Conservation (phyloP, 37 sponge, comb jelly and placozoan genomes). For the Aplysina aerophoba region DNA sequence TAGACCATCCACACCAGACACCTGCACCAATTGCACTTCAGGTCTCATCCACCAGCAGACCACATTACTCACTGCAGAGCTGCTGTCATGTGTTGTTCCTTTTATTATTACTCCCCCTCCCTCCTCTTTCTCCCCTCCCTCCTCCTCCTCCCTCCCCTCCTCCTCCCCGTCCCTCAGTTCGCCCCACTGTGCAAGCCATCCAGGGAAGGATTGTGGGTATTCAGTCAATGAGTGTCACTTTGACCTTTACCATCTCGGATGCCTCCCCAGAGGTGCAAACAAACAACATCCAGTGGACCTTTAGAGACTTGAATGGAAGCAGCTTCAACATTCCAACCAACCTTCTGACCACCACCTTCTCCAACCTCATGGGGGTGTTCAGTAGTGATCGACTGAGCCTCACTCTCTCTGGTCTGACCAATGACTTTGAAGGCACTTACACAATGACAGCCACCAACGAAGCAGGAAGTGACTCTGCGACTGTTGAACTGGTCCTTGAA, state of each 20-base stretch:
- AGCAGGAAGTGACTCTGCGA: slow-evolving; percentile 41
- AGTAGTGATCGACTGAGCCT: not conserved
- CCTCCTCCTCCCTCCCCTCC: slow-evolving; percentile 56
- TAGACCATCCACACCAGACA: too few relatives aligned
- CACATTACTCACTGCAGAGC: too few relatives aligned
- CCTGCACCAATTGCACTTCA: too few relatives aligned
- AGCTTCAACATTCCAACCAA: too few relatives aligned
- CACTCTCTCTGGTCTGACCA: slow-evolving; percentile 15
- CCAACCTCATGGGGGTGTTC: not conserved
- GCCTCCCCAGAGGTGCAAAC: slow-evolving; percentile 55
- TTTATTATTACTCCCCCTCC: too few relatives aligned
- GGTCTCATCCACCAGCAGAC: too few relatives aligned
- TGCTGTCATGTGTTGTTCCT: too few relatives aligned
- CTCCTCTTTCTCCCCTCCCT: not conserved
- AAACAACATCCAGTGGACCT: slow-evolving; percentile 45
- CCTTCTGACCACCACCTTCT: not conserved
- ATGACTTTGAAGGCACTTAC: slow-evolving; percentile 72
- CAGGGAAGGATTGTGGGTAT: slow-evolving; percentile 32
- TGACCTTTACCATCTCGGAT: slow-evolving; percentile 47
- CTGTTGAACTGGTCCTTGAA: slow-evolving; percentile 49
- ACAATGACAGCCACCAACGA: slow-evolving; percentile 61
- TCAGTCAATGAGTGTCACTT: slow-evolving; percentile 2
- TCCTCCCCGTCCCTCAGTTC: slow-evolving; percentile 46
- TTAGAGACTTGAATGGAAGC: slow-evolving; percentile 14
- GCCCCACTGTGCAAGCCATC: slow-evolving; percentile 47